Percentiles rank a stretch among this genome's conserved stretches.
phyloP scores from a whole-genome alignment of 2,888 invertebrate species.

The Eupsilia transversa region DNA sequence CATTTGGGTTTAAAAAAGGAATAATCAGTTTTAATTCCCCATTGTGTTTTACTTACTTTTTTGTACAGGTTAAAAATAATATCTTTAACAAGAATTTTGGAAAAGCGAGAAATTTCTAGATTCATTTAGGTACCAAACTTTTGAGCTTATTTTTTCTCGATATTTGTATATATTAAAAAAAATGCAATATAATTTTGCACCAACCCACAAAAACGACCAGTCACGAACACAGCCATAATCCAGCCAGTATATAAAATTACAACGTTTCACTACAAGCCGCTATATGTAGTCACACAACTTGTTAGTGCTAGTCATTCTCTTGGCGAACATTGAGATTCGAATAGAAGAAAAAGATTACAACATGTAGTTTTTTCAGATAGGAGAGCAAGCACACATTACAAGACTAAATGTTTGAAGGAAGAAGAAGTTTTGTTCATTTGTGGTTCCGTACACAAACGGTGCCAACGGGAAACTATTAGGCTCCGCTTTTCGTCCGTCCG shows the following conservation, averaged over 20 bases:
- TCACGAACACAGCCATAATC: slow-evolving; percentile 15
- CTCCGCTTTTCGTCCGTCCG: too few relatives aligned
- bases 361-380: slow-evolving; percentile 25
- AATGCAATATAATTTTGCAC: slow-evolving; percentile 34
- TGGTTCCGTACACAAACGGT: too few relatives aligned
- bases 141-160: too few relatives aligned
- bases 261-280: slow-evolving; percentile 54
- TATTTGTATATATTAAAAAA: too few relatives aligned
- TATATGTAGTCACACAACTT: slow-evolving; percentile 40
- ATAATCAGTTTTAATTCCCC: too few relatives aligned
- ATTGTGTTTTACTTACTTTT: too few relatives aligned
- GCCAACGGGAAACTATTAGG: too few relatives aligned
- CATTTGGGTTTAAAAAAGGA: too few relatives aligned
- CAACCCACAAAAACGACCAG: slow-evolving; percentile 20
- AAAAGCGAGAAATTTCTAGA: too few relatives aligned
- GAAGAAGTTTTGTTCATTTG: not conserved
- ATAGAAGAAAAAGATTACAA: slow-evolving; percentile 47
- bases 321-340: slow-evolving; percentile 54
- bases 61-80: too few relatives aligned
- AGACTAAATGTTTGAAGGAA: not conserved
- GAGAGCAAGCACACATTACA: slow-evolving; percentile 35
- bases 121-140: too few relatives aligned
- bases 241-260: slow-evolving; percentile 34
- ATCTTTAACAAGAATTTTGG: too few relatives aligned
- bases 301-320: slow-evolving; percentile 32